Conservation (phyloP, 2,888 invertebrate genomes). For the Baronia brevicornis region DNA sequence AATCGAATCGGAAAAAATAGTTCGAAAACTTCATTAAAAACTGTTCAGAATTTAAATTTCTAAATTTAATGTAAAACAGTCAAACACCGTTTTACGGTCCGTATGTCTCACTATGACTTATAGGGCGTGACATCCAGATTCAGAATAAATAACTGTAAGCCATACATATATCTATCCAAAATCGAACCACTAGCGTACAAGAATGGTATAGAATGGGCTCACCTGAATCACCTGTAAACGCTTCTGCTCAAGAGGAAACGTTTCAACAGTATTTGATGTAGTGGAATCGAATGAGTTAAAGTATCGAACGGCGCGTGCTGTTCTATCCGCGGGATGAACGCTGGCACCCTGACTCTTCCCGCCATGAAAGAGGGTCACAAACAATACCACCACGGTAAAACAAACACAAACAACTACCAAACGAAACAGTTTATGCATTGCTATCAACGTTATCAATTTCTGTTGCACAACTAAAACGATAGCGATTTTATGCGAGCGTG, state of each 20-base stretch:
- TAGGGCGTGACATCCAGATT: no score
- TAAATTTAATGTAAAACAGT: no score
- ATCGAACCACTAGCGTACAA: no score
- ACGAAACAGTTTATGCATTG: slow-evolving; percentile 41
- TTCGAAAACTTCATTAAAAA: no score
- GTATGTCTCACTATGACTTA: no score
- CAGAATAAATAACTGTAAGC: no score
- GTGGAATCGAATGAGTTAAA: neutral
- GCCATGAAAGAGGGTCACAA: slow-evolving; percentile 24
- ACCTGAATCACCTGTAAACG: no score
- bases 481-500: neutral
- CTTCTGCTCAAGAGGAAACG: slow-evolving; percentile 7
- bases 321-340: slow-evolving; percentile 13
- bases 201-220: no score
- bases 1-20: no score
- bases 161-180: no score
- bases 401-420: slow-evolving; percentile 27
- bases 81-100: no score
- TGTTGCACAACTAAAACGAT: slow-evolving; percentile 1
- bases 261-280: neutral
- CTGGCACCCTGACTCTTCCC: slow-evolving; percentile 1
- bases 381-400: slow-evolving; percentile 28
- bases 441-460: neutral
- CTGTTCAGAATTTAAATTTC: no score
- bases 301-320: slow-evolving; percentile 16